Percentiles rank a stretch among this genome's conserved stretches.
Conservation (phyloP, 2,113 vertebrate species). For the Lucifuga dentata region DNA sequence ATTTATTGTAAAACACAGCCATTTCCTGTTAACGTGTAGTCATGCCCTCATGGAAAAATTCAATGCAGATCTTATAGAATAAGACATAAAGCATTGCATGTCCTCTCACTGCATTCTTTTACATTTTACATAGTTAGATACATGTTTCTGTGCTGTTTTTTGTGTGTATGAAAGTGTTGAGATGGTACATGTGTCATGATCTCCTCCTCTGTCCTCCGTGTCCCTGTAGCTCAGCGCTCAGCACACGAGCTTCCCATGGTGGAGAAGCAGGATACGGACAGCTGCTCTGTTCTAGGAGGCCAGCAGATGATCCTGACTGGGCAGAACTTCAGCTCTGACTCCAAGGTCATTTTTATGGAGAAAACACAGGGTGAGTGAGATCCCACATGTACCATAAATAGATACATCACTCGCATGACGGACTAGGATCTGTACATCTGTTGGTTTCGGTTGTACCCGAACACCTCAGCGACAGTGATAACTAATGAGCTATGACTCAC, state of each 20-base stretch:
- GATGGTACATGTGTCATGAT: background rate
- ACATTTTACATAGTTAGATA: too few relatives aligned
- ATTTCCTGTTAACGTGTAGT: constrained; percentile 28
- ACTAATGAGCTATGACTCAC: constrained; percentile 5
- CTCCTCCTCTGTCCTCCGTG: constrained; percentile 12
- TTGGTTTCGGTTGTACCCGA: too few relatives aligned
- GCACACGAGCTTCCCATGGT: constrained; percentile 98
- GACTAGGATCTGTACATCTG: background rate
- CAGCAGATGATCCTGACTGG: constrained; percentile 98
- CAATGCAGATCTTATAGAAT: background rate
- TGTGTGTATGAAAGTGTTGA: background rate
- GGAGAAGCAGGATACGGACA: constrained; percentile 95
- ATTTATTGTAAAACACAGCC: constrained; percentile 17
- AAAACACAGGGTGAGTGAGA: constrained; percentile 90
- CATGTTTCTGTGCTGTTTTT: background rate
- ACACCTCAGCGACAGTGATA: background rate
- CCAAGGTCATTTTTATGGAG: constrained; percentile 95
- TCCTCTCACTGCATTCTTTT: background rate
- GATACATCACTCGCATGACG: too few relatives aligned
- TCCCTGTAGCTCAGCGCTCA: constrained; percentile 91
- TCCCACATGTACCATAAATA: background rate
- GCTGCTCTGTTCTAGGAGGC: constrained; percentile 94
- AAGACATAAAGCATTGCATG: background rate
- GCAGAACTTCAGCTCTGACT: constrained; percentile 97
- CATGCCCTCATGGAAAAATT: constrained; percentile 15